Percentiles rank a stretch among this genome's conserved stretches.
These are phyloP conservation scores for Chymomyza amoena DNA, from an alignment of 2,888 invertebrate species.

Conservation along the genomic window DNA sequence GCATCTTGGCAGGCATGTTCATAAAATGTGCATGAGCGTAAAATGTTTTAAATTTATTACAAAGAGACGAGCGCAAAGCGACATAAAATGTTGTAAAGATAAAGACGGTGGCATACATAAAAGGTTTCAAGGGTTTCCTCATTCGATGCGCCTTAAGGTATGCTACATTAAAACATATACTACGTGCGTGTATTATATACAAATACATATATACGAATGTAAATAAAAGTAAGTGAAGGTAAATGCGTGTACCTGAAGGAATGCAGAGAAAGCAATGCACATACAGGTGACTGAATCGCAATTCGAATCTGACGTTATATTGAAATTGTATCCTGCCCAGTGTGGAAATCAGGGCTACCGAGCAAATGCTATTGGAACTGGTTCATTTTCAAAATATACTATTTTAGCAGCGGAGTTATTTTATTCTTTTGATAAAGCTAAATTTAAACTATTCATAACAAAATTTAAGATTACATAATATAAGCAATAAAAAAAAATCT, in stretches of 20 bases:
- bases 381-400: too few relatives aligned
- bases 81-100: slow-evolving; percentile 49
- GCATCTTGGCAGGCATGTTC: slow-evolving; percentile 23
- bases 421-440: too few relatives aligned
- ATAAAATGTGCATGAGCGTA: slow-evolving; percentile 71
- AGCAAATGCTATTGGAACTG: too few relatives aligned
- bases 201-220: neutral
- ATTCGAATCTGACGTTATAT: neutral
- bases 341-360: too few relatives aligned
- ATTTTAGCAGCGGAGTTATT: too few relatives aligned
- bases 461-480: too few relatives aligned
- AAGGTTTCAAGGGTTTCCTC: neutral
- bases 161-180: neutral
- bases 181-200: neutral
- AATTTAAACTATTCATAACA: too few relatives aligned
- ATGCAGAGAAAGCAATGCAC: neutral
- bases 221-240: slow-evolving; percentile 50
- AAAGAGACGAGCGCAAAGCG: slow-evolving; percentile 53
- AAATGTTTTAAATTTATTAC: slow-evolving; percentile 74
- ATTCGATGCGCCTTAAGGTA: neutral
- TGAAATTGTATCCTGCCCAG: too few relatives aligned
- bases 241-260: slow-evolving; percentile 14
- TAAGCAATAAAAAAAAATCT: too few relatives aligned
- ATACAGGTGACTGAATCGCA: neutral
- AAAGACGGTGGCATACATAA: neutral